These are phyloP conservation scores for Calephelis nemesis DNA, from an alignment of 1,140 invertebrate genomes.

Conservation along the genomic window DNA sequence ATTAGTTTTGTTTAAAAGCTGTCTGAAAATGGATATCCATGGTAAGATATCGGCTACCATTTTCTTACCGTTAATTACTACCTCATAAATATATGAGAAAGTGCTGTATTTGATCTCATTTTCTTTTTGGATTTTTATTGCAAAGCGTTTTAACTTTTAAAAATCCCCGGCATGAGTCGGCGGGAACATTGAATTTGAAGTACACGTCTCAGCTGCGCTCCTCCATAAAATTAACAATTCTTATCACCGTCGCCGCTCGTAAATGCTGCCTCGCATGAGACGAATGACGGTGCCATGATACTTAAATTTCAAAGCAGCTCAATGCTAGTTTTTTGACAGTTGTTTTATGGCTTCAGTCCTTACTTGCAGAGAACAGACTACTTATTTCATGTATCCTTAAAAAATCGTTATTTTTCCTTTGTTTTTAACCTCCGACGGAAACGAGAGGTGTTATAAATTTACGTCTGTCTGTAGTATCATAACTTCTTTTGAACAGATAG, in stretches of 20 bases:
- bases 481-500: too few species aligned
- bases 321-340: slow-evolving; percentile 11
- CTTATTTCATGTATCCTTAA: too few species aligned
- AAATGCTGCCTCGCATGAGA: slow-evolving; percentile 45
- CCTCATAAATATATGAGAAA: background rate
- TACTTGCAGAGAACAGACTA: too few species aligned
- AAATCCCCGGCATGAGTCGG: slow-evolving; percentile 12
- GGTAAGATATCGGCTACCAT: too few species aligned
- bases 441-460: too few species aligned
- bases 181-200: slow-evolving; percentile 39
- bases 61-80: too few species aligned
- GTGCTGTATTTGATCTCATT: slow-evolving; percentile 3
- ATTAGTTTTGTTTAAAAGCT: too few species aligned
- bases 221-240: slow-evolving; percentile 68
- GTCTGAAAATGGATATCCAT: too few species aligned
- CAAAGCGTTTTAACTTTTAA: slow-evolving; percentile 22
- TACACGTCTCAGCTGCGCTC: slow-evolving; percentile 31
- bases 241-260: slow-evolving; percentile 62
- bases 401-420: too few species aligned
- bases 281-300: slow-evolving; percentile 22
- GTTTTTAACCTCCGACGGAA: too few species aligned
- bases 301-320: slow-evolving; percentile 17
- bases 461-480: too few species aligned
- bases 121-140: slow-evolving; percentile 18
- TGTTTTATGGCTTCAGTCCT: background rate